Conservation (phyloP, 2,888 invertebrate species). For the Cryptocephalus primarius region DNA sequence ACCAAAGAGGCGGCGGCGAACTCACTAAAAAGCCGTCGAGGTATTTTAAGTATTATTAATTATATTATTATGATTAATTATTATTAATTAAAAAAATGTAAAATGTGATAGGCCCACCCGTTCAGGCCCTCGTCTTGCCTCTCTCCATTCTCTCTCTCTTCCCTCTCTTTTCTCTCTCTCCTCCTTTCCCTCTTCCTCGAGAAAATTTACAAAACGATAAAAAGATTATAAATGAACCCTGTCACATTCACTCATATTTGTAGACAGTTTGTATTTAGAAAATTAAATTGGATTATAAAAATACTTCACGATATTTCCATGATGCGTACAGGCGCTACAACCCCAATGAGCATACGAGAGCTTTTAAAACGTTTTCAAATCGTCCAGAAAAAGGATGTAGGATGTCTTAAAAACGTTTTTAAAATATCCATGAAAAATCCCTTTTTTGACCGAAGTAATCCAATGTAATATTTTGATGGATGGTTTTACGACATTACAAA, state of each 20-base stretch:
- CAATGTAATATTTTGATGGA: too few species aligned
- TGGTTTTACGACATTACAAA: too few species aligned
- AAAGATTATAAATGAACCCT: slow-evolving; percentile 22
- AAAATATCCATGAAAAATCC: too few species aligned
- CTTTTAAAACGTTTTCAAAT: too few species aligned
- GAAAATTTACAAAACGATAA: background rate
- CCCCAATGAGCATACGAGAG: too few species aligned
- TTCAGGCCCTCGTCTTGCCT: slow-evolving; percentile 26
- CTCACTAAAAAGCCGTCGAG: slow-evolving; percentile 24
- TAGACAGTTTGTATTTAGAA: slow-evolving; percentile 41
- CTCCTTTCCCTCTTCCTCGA: background rate
- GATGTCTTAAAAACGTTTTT: too few species aligned
- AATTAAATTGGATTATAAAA: slow-evolving; percentile 27
- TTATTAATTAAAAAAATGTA: slow-evolving; percentile 18
- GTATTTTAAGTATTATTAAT: slow-evolving; percentile 33
- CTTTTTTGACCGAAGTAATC: too few species aligned
- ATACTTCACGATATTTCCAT: too few species aligned
- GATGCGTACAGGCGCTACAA: too few species aligned
- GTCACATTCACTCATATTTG: slow-evolving; percentile 40
- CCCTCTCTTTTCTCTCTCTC: too few species aligned
- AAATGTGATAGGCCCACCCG: slow-evolving; percentile 40
- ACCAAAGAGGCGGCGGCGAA: slow-evolving; percentile 34
- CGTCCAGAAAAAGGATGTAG: too few species aligned
- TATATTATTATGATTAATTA: slow-evolving; percentile 11
- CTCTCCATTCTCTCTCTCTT: too few species aligned